Base-by-base conservation (phyloP, 2,888 invertebrate species). In the Hypselothyrea guttata region DNA sequence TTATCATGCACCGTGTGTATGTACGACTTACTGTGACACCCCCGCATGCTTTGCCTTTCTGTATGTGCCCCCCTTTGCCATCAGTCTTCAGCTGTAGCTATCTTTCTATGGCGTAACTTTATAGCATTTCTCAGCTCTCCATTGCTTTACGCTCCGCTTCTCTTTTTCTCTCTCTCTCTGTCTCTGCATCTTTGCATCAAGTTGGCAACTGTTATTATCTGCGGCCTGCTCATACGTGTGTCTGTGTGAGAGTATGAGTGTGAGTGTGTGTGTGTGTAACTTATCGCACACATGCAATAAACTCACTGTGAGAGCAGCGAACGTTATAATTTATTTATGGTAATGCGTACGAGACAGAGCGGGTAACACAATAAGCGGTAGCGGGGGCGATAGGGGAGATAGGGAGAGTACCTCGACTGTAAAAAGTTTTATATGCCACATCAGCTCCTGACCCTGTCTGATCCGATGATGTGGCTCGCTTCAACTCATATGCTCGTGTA, bases 261-360 rank as follows among this genome's bases (percentile, higher is more conserved):
- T 48, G 33, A 56, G n/a, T 42, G 31, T 62, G 27, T 55, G 55
- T 66, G 56, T 54, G 57, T 48, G 59, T 57, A 62, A 84, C 68
- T 78, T 84, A 81, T 78, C 75, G 63, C 85, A 69, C 71, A 78
- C 73, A 78, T 73, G 81, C 85, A 85, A 84, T 81, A 81, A 85
- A 85, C 83, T 75, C 64, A 60, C 65, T 56, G 85, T 64, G 63
- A 63, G 73, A 69, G 85, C 62, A 75, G 75, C 69, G 71, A 69
- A 57, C 73, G 76, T 85, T 81, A 81, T 85, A 81, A 81, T 81
- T 85, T 81, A 81, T 81, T 81, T 81, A 81, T 85, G 85, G 71
- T 82, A 84, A 82, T 81, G 73, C 79, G 83, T 77, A 71, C 53
- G 30, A 12, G n/a, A 12, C 15, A 18, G 33, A n/a, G 11, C n/a